These are phyloP conservation scores for Neosilurus hyrtlii DNA, from an alignment of 2,797 vertebrate genomes.

Conservation along the genomic window DNA sequence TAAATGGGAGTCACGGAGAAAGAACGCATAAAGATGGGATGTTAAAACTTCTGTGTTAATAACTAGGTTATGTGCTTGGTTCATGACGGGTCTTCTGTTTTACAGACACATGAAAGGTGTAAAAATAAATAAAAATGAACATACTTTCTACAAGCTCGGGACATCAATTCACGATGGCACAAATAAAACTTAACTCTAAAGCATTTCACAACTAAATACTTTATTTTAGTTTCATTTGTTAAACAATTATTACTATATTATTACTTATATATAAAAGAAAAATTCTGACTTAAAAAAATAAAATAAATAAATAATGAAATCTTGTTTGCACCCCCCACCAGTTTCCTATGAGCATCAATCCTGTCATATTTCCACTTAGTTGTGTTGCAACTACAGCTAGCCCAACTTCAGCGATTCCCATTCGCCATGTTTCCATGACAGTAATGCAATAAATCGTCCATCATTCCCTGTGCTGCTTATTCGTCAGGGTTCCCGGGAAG, in stretches of 20 bases:
- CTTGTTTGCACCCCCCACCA: too few species aligned
- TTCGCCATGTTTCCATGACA: neutral
- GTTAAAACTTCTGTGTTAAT: neutral
- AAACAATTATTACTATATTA: too few species aligned
- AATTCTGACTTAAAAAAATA: too few species aligned
- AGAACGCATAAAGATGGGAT: neutral
- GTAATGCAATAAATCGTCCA: too few species aligned
- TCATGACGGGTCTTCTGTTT: neutral
- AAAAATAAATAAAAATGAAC: neutral
- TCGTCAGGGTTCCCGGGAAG: too few species aligned
- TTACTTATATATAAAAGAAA: too few species aligned
- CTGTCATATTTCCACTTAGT: neutral
- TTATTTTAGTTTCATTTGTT: too few species aligned
- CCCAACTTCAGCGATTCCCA: neutral
- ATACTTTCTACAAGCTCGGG: neutral
- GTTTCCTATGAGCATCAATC: neutral
- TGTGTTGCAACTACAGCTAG: neutral
- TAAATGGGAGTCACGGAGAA: neutral
- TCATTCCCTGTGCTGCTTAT: too few species aligned
- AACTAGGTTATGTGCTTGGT: neutral
- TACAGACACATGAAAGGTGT: neutral
- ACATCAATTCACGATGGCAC: neutral
- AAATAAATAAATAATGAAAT: too few species aligned
- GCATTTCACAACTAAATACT: too few species aligned
- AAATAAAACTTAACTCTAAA: neutral